These are phyloP conservation scores for Progne subis DNA, from an alignment of 2,113 vertebrate species.

Conservation along the genomic window DNA sequence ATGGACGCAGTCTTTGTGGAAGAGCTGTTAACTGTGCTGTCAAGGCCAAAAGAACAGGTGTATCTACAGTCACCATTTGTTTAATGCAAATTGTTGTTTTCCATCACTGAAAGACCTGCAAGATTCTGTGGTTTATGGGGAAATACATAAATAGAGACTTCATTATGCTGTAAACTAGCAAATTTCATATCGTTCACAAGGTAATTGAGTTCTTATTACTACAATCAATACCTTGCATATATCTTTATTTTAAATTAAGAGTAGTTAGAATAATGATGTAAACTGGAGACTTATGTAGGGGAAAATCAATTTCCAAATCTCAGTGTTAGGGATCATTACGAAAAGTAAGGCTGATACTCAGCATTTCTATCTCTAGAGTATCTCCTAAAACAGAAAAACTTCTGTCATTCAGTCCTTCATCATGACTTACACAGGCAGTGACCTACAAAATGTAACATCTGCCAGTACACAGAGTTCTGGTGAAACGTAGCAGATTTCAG, in stretches of 20 bases:
- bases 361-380: not conserved
- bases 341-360: not conserved
- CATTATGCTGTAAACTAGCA: not conserved
- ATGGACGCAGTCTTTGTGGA: not conserved
- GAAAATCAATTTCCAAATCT: not conserved
- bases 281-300: not conserved
- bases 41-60: not conserved
- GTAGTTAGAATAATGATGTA: not conserved
- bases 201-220: not conserved
- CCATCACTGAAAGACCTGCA: not conserved
- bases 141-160: not conserved
- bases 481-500: not conserved
- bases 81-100: not conserved
- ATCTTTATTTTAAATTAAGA: not conserved
- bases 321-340: not conserved
- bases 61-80: not conserved
- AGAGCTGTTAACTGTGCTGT: not conserved
- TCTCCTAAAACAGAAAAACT: not conserved
- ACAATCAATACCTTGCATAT: not conserved
- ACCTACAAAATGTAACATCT: not conserved
- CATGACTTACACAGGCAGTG: not conserved
- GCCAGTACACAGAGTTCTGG: not conserved
- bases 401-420: not conserved
- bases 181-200: not conserved
- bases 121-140: not conserved